A percentile compares a stretch with the other conserved stretches of the same genome.
phyloP scores from a whole-genome alignment of 2,113 vertebrate species.

The Xenus cinereus region DNA sequence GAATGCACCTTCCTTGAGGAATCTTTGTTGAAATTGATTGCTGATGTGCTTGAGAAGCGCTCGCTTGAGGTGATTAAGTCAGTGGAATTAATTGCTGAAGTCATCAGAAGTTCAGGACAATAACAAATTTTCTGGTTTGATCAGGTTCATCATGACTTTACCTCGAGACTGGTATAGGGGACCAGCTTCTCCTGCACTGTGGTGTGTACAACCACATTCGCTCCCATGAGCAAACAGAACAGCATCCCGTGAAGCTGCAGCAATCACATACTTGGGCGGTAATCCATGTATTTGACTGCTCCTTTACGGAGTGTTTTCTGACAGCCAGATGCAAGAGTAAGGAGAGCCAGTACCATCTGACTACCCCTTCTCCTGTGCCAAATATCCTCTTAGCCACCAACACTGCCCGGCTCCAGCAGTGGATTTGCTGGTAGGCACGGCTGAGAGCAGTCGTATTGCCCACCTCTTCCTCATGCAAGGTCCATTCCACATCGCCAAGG shows the following conservation, averaged over 20 bases:
- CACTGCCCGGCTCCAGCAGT: neutral
- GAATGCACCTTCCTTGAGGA: neutral
- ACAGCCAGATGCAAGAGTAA: neutral
- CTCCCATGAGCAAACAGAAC: neutral
- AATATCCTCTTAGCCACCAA: neutral
- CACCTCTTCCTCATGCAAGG: neutral
- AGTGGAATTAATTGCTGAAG: neutral
- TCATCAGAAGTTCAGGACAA: neutral
- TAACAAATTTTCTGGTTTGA: neutral
- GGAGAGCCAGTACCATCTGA: neutral
- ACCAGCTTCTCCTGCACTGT: neutral
- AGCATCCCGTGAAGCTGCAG: neutral
- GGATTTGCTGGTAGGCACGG: fast-evolving
- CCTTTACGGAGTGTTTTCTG: neutral
- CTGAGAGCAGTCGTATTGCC: neutral
- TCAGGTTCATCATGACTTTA: neutral
- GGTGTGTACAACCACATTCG: fast-evolving
- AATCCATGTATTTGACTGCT: neutral
- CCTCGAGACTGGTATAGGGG: neutral
- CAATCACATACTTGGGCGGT: neutral
- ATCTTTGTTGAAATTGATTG: neutral
- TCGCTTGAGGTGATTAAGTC: neutral
- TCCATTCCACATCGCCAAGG: neutral
- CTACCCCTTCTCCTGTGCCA: neutral
- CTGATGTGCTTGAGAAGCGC: neutral